Conservation (phyloP, 2,797 vertebrate species). For the Rhinoraja longicauda region DNA sequence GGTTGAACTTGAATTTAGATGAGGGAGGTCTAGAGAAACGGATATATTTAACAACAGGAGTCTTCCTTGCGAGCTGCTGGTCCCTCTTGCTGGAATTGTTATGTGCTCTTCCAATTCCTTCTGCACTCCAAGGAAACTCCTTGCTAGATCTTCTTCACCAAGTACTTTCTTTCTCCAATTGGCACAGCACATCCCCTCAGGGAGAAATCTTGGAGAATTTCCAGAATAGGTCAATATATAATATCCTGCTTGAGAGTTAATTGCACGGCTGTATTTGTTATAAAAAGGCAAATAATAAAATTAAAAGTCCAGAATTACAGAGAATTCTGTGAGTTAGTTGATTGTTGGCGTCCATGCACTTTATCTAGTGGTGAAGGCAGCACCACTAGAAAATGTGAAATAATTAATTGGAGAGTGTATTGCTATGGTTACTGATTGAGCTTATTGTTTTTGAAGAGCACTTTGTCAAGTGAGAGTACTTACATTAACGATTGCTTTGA, state of each 20-base stretch:
- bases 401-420: background rate
- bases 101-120: too few species aligned
- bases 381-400: background rate
- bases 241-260: background rate
- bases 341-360: background rate
- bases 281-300: background rate
- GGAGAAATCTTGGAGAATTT: too few species aligned
- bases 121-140: too few species aligned
- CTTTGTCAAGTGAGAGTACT: background rate
- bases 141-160: too few species aligned
- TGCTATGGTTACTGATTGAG: slow-evolving; percentile 26
- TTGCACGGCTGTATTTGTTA: background rate
- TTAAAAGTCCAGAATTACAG: background rate
- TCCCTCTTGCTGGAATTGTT: too few species aligned
- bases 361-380: background rate
- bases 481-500: background rate
- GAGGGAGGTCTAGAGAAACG: too few species aligned
- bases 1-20: too few species aligned
- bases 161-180: too few species aligned
- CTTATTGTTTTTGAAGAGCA: slow-evolving; percentile 16
- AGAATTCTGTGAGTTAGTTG: background rate
- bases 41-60: background rate
- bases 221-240: background rate
- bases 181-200: too few species aligned
- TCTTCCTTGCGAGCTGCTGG: too few species aligned